phyloP scores from a whole-genome alignment of 1,140 invertebrate species.

The Drosophila nasuta region DNA sequence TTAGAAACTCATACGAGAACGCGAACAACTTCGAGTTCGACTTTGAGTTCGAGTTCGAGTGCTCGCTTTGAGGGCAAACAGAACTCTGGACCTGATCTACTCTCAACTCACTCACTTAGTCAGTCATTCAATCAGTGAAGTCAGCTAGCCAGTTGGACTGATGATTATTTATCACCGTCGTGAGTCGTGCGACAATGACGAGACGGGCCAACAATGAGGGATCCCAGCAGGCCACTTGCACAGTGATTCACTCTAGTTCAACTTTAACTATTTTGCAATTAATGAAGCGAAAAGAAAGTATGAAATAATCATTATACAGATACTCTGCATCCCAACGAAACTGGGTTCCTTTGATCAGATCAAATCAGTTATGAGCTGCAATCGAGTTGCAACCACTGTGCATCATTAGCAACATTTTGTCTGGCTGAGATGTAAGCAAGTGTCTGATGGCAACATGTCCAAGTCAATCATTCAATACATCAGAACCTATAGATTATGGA shows the following conservation, averaged over 20 bases:
- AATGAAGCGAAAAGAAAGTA: no score
- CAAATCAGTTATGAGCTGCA: background rate
- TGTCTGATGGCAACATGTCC: slow-evolving; percentile 29
- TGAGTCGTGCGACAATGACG: slow-evolving; percentile 82
- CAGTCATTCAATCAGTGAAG: slow-evolving; percentile 28
- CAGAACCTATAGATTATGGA: slow-evolving; percentile 40
- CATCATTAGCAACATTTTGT: slow-evolving; percentile 78
- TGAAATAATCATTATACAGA: no score
- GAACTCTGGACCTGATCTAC: slow-evolving; percentile 24
- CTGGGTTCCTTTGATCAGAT: no score
- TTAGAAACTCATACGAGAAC: slow-evolving; percentile 60
- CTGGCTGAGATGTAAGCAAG: slow-evolving; percentile 59
- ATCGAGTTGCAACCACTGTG: slow-evolving; percentile 22
- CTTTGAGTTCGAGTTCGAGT: background rate
- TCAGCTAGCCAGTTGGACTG: slow-evolving; percentile 48
- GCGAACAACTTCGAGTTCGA: background rate
- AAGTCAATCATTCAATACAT: slow-evolving; percentile 56
- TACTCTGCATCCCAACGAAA: no score
- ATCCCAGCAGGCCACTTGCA: slow-evolving; percentile 11
- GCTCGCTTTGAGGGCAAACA: slow-evolving; percentile 17
- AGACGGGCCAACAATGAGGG: slow-evolving; percentile 55
- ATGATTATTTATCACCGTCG: slow-evolving; percentile 83
- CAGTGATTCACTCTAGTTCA: slow-evolving; percentile 7
- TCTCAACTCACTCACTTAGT: background rate
- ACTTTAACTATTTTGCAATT: background rate